phyloP scores from a whole-genome alignment of 92 coral and sea anemone species.

The Palythoa heliodiscus region DNA sequence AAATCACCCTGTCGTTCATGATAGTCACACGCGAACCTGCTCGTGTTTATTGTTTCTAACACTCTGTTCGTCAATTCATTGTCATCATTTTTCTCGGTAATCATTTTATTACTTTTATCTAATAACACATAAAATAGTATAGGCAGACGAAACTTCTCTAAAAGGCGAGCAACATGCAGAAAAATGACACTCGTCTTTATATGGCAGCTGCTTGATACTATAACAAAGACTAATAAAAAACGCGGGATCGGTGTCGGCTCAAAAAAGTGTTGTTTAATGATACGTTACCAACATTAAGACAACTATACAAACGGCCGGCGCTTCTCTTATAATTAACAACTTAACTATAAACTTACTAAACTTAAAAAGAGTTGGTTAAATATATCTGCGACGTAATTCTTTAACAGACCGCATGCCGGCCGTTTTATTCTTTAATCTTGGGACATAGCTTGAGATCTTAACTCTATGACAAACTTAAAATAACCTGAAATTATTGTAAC shows the following conservation, averaged over 20 bases:
- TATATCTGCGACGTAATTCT: background rate
- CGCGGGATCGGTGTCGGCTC: background rate
- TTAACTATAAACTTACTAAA: background rate
- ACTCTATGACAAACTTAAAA: background rate
- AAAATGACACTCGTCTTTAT: background rate
- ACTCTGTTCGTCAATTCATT: background rate
- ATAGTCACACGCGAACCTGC: background rate
- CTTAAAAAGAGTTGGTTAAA: background rate
- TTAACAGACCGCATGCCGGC: background rate
- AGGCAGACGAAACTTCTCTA: background rate
- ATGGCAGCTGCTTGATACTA: background rate
- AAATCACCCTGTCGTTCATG: too few relatives aligned
- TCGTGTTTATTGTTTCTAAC: background rate
- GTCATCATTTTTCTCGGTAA: background rate
- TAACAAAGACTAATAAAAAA: background rate
- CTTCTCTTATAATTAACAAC: background rate
- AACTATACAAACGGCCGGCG: background rate
- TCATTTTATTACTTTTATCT: background rate
- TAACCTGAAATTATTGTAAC: background rate
- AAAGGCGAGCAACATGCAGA: background rate
- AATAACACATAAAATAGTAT: background rate
- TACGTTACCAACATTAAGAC: background rate
- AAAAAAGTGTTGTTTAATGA: background rate
- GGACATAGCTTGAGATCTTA: background rate
- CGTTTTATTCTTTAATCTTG: background rate